These are phyloP conservation scores for Gallinago stenura DNA, from an alignment of 2,797 vertebrate genomes.

Conservation along the genomic window DNA sequence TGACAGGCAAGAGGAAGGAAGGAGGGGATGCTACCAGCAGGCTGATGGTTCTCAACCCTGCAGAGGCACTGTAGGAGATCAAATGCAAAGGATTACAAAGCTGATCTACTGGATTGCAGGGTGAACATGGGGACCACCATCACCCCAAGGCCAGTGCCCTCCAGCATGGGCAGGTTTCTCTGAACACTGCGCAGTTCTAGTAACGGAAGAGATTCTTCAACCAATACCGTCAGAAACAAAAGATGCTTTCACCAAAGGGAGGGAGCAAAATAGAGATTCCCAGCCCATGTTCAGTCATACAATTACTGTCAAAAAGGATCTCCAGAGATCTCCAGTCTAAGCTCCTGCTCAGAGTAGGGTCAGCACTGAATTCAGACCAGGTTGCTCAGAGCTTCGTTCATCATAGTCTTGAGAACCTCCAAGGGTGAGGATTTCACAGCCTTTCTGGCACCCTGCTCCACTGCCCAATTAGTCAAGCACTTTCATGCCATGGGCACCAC, in stretches of 20 bases:
- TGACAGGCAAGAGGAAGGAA: background rate
- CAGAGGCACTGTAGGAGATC: background rate
- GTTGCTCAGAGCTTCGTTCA: background rate
- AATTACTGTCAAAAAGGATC: background rate
- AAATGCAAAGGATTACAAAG: background rate
- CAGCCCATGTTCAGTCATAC: background rate
- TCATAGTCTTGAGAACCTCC: background rate
- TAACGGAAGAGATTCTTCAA: background rate
- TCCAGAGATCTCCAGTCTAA: background rate
- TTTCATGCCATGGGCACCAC: background rate
- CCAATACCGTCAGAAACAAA: background rate
- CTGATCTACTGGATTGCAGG: background rate
- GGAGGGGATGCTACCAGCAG: background rate
- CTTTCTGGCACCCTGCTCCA: background rate
- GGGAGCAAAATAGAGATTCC: background rate
- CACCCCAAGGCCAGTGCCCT: background rate
- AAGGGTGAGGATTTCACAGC: background rate
- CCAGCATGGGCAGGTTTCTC: background rate
- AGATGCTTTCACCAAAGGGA: background rate
- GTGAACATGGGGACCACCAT: background rate
- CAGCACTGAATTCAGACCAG: background rate
- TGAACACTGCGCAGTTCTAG: background rate
- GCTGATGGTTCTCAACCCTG: background rate
- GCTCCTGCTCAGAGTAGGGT: background rate
- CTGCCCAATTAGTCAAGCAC: background rate